Conservation (phyloP, 64 coral and sea anemone species). For the Acropora yongei region DNA sequence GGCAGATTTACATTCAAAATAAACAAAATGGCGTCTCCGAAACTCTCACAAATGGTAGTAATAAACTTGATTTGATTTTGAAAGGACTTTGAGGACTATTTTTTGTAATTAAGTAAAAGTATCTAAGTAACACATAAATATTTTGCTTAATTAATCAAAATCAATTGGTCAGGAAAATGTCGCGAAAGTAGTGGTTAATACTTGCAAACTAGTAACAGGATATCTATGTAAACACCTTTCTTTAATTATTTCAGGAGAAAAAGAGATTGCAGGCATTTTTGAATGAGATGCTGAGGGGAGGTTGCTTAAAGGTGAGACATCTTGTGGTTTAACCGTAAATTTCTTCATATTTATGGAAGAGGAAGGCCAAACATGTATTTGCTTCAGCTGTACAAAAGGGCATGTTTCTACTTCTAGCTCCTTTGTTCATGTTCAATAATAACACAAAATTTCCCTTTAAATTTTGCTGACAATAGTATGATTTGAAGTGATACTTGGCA, state of each 20-base stretch:
- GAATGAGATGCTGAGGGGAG: constrained; percentile 83
- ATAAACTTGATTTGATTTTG: not conserved
- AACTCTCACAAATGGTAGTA: constrained; percentile 7
- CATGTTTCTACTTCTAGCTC: too few relatives aligned
- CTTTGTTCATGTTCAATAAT: too few relatives aligned
- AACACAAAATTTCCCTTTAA: too few relatives aligned
- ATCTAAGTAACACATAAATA: not conserved
- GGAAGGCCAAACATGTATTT: too few relatives aligned
- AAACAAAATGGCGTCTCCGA: constrained; percentile 37
- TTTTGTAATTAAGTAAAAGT: not conserved
- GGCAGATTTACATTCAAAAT: not conserved
- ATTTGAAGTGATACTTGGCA: too few relatives aligned
- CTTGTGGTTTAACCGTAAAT: not conserved
- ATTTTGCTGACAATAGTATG: too few relatives aligned
- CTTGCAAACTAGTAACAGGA: too few relatives aligned
- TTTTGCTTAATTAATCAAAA: not conserved
- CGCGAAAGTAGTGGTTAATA: too few relatives aligned
- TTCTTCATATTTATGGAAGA: not conserved
- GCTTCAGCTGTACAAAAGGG: too few relatives aligned
- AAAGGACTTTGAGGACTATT: not conserved
- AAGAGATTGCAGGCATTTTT: constrained; percentile 91
- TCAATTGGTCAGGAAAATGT: not conserved
- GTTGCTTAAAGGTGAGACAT: constrained; percentile 89
- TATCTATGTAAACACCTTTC: too few relatives aligned
- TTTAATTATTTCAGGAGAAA: constrained; percentile 82